Evolutionary conservation across 2,113 vertebrate species (phyloP), one percentile per base, ranked within the genome.

Genomic region (Tetrao urogallus): DNA sequence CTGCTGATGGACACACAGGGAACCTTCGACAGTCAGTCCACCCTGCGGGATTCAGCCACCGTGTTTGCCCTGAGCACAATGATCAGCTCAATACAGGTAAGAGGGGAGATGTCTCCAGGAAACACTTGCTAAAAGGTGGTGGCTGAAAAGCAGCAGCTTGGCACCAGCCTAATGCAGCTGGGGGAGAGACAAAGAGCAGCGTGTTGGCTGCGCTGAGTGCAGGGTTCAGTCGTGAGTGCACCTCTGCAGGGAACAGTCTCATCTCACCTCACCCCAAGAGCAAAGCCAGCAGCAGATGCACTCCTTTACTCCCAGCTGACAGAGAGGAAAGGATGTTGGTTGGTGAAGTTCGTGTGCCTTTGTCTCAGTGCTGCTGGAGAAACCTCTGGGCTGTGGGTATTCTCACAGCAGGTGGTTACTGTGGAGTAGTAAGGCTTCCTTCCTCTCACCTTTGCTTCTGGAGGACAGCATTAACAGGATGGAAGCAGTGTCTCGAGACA

Each of bases 81-180:
- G 99, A 99, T 99, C 93, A 99, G 99, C 97, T 99, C 99, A 19
- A 99, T 99, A 98, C 99, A 99, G 99, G 99, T 99, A 97, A 90
- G 92, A 42, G 38, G 52, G 65, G 71, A 34, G 42, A 22, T 14
- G 25, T 38, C 21, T 65, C 8, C 40, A 34, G 50, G 58, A 73
- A 15, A 36, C 20, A 2, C 3, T 65, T 42, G 48, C 71, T 60
- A 22, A 38, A 70, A 50, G 47, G 25, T 0, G 1, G 21, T 58
- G 70, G 21, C 61, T n/a, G 40, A 84, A n/a, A 5, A 14, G 9
- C 43, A 19, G 67, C 13, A 64, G 42, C 47, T 72, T 38, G 34
- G 27, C 74, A 71, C 9, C 13, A 42, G 74, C 16, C n/a, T 58
- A 19, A n/a, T 18, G 10, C 42, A 32, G 45, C 40, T 66, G 70